Percentiles rank a stretch among this genome's conserved stretches.
Conservation (phyloP, 1,140 invertebrate species). For the Nasonia giraulti region DNA sequence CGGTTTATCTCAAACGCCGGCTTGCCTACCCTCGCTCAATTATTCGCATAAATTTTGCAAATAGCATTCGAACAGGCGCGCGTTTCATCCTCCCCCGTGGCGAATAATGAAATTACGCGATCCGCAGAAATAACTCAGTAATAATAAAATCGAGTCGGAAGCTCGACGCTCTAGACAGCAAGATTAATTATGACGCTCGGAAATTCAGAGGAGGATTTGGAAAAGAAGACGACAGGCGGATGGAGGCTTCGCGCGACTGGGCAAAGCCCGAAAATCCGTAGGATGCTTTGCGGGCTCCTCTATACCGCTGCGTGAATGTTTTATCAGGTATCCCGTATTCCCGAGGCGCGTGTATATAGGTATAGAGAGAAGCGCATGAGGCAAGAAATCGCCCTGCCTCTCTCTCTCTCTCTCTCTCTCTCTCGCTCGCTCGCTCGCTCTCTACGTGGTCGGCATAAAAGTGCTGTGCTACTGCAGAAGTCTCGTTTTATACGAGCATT, state of each 20-base stretch:
- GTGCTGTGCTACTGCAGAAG: background rate
- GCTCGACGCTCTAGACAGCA: background rate
- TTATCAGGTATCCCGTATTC: background rate
- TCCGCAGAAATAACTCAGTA: too few relatives aligned
- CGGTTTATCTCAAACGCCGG: too few relatives aligned
- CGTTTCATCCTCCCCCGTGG: too few relatives aligned
- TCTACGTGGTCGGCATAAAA: background rate
- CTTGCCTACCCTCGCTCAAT: too few relatives aligned
- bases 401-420: too few relatives aligned
- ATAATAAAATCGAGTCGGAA: background rate
- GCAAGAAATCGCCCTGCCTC: background rate
- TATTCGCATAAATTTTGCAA: too few relatives aligned
- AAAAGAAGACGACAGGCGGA: background rate
- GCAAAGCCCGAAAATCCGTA: background rate
- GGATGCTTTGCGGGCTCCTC: background rate
- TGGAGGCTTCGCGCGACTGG: too few relatives aligned
- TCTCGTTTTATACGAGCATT: conserved; percentile 20
- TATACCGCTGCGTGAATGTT: background rate
- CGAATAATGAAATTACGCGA: too few relatives aligned
- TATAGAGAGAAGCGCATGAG: background rate
- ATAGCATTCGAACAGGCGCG: too few relatives aligned
- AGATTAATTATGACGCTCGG: background rate
- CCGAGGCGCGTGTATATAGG: background rate
- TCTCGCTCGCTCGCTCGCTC: background rate
- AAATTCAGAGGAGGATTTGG: background rate